These are phyloP conservation scores for Eurytoma adleriae DNA, from an alignment of 2,888 invertebrate genomes.

Conservation along the genomic window DNA sequence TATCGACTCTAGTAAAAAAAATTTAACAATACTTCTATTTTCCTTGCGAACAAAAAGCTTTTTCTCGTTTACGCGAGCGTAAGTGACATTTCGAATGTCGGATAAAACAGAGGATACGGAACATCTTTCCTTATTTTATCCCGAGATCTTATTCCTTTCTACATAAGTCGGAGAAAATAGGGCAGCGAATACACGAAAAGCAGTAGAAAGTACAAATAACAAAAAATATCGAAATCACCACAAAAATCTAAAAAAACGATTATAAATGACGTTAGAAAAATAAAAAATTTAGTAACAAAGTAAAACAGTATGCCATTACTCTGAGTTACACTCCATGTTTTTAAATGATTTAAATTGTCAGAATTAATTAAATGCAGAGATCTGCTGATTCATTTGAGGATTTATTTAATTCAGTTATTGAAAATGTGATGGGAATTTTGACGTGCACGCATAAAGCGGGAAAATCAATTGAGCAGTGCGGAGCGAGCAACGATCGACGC, in stretches of 20 bases:
- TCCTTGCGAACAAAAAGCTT: constrained; percentile 34
- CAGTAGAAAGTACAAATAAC: background rate
- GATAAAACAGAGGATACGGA: constrained; percentile 39
- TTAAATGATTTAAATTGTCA: too few relatives aligned
- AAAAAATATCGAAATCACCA: too few relatives aligned
- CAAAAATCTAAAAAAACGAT: too few relatives aligned
- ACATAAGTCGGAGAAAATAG: constrained; percentile 2
- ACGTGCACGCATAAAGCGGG: background rate
- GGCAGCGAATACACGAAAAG: background rate
- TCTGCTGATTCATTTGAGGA: too few relatives aligned
- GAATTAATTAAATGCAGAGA: too few relatives aligned
- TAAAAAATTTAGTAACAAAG: too few relatives aligned
- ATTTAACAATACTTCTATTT: constrained; percentile 33
- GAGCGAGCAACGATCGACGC: background rate
- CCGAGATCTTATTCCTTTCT: constrained; percentile 37
- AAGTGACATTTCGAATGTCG: constrained; percentile 50
- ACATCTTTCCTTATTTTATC: constrained; percentile 35
- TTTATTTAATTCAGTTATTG: too few relatives aligned
- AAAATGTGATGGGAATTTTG: too few relatives aligned
- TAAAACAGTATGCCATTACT: too few relatives aligned
- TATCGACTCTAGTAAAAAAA: background rate
- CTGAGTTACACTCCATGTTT: too few relatives aligned
- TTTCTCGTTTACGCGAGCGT: constrained; percentile 42
- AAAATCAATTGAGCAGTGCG: background rate
- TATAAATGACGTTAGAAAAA: too few relatives aligned